These are phyloP conservation scores for Heterodera schachtii DNA, from an alignment of 1,140 invertebrate genomes.

Conservation along the genomic window DNA sequence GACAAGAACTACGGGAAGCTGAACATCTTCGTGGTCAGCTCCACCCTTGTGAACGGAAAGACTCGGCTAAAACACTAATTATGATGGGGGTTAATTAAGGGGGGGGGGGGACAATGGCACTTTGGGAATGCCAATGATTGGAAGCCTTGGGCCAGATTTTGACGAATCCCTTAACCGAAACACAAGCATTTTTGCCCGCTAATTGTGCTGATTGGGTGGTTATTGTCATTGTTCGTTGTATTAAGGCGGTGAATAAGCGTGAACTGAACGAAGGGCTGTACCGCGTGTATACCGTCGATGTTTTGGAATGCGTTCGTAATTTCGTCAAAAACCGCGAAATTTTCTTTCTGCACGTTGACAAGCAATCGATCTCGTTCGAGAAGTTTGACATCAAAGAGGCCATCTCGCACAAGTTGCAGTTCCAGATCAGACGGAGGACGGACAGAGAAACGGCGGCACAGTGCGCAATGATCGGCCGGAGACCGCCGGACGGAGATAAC, in stretches of 20 bases:
- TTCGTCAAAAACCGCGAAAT: background rate
- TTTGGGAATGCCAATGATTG: no score
- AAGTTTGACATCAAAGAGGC: constrained; percentile 11
- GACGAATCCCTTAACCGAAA: no score
- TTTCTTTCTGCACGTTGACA: constrained; percentile 7
- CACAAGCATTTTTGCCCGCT: no score
- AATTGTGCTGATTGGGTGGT: no score
- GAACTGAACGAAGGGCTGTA: background rate
- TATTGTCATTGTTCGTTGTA: no score
- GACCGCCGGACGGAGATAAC: background rate
- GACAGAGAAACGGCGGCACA: background rate
- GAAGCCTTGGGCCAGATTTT: no score
- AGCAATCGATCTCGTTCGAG: constrained; percentile 1
- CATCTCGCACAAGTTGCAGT: background rate
- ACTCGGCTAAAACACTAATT: no score
- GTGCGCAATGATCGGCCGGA: background rate
- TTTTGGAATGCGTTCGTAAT: background rate
- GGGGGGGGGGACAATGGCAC: no score
- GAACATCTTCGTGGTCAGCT: constrained; percentile 1
- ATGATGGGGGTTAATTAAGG: no score
- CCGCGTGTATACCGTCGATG: background rate
- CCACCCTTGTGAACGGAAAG: no score
- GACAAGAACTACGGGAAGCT: constrained; percentile 11
- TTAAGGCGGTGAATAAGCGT: background rate
- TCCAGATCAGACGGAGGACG: background rate